These are phyloP conservation scores for Candidula unifasciata DNA, from an alignment of 2,888 invertebrate genomes.

Conservation along the genomic window DNA sequence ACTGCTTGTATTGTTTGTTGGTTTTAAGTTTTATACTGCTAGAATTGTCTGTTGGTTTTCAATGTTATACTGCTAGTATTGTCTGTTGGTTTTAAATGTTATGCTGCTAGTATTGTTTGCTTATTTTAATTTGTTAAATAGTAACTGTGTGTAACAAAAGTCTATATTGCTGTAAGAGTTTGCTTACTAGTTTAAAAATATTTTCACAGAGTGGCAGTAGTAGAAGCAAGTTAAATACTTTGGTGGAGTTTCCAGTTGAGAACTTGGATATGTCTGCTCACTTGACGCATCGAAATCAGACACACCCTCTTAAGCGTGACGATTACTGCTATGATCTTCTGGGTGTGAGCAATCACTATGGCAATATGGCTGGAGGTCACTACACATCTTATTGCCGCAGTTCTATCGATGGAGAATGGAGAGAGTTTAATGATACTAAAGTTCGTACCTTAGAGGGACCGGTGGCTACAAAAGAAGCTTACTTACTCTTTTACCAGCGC, in stretches of 20 bases:
- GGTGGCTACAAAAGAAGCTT: slow-evolving; percentile 92
- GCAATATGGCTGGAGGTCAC: slow-evolving; percentile 93
- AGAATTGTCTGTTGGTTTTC: no score
- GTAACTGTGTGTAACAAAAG: no score
- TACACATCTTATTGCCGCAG: slow-evolving; percentile 97
- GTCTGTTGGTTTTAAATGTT: no score
- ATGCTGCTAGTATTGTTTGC: no score
- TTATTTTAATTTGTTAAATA: no score
- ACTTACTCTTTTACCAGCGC: slow-evolving; percentile 93
- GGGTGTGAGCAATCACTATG: slow-evolving; percentile 97
- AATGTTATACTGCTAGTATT: no score
- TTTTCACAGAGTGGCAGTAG: slow-evolving; percentile 85
- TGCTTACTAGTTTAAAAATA: not conserved
- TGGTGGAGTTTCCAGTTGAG: slow-evolving; percentile 94
- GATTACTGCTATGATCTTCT: slow-evolving; percentile 90
- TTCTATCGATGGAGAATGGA: slow-evolving; percentile 95
- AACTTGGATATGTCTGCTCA: slow-evolving; percentile 95
- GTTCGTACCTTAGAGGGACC: slow-evolving; percentile 87
- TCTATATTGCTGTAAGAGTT: no score
- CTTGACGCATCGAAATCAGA: slow-evolving; percentile 80
- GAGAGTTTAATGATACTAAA: slow-evolving; percentile 94
- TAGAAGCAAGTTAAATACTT: slow-evolving; percentile 90
- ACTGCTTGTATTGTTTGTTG: no score
- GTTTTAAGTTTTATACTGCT: no score
- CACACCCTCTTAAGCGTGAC: slow-evolving; percentile 34